Base-by-base conservation (phyloP, 2,797 vertebrate genomes). In the Melopsittacus undulatus region DNA sequence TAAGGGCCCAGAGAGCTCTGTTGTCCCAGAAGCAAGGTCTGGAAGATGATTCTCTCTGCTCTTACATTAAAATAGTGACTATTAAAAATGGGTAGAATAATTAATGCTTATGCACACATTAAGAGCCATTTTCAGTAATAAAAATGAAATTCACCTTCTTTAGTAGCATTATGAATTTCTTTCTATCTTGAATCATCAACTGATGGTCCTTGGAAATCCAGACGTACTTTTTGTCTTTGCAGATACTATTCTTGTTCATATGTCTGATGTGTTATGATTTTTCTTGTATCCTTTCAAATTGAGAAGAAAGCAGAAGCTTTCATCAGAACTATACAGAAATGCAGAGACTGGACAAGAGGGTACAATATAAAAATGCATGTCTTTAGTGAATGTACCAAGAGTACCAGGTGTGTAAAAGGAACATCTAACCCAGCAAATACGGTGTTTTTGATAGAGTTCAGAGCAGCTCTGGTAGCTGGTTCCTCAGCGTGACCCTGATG, bases 61-160 rank as follows among this genome's bases (percentile, higher is more conserved):
- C 78, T 64, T 34, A 4, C n/a, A 24, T 34, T 80, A 10, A 61
- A 51, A 10, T 8, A 27, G 18, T 38, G 19, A 34, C 56, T 91
- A 29, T 52, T 77, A 74, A 72, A 91, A 84, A 64, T 24, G 32
- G 9, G 34, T 77, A 42, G 64, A 6, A 43, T 36, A 45, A 24
- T 70, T 81, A 92, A 42, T 36, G 69, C 16, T 26, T 49, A 7
- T 66, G 15, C 36, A 91, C 83, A 83, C 32, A 72, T 19, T 18
- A 68, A 27, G 19, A 86, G 34, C 34, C 21, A 34, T 62, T 88
- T 82, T 36, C 46, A 67, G 80, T 83, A 74, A 54, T 56, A 87
- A 84, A 88, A 94, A 85, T 69, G 6, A 86, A 90, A 82, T 36
- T 86, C n/a, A 68, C 27, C 34, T 90, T 64, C 75, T 93, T 67